These are phyloP conservation scores for Chrysemys picta DNA, from an alignment of 2,113 vertebrate genomes.

Conservation along the genomic window DNA sequence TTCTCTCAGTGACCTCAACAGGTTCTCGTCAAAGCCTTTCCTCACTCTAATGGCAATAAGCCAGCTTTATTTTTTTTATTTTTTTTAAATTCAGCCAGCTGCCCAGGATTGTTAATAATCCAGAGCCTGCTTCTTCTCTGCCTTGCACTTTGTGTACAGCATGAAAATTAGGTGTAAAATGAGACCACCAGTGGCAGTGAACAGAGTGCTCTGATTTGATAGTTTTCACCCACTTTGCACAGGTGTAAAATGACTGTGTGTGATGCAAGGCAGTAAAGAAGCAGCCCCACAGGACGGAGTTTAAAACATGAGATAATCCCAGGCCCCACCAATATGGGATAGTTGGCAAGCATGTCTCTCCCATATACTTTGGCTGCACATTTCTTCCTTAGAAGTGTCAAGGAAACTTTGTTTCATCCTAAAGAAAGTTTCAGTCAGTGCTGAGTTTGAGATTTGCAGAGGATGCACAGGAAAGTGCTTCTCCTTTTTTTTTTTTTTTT, in stretches of 20 bases:
- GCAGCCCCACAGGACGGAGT: not conserved
- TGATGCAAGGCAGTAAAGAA: not conserved
- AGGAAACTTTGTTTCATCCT: too few relatives aligned
- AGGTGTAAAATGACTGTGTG: not conserved
- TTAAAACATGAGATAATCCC: not conserved
- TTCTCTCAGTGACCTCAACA: not conserved
- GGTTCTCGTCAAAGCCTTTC: not conserved
- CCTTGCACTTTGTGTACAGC: not conserved
- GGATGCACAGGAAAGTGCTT: too few relatives aligned
- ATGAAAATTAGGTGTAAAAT: not conserved
- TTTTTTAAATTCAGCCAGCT: not conserved
- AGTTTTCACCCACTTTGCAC: not conserved
- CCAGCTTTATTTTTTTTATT: not conserved
- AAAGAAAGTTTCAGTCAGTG: too few relatives aligned
- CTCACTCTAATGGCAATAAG: not conserved
- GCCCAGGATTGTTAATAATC: not conserved
- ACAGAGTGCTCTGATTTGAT: not conserved
- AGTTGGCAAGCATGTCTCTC: not conserved
- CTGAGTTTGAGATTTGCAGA: too few relatives aligned
- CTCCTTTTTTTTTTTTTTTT: too few relatives aligned
- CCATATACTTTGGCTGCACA: not conserved
- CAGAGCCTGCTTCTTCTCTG: not conserved
- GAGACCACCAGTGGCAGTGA: not conserved
- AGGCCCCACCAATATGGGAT: not conserved
- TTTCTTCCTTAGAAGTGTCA: not conserved